These are phyloP conservation scores for Madoqua kirkii DNA, from an alignment of 2,113 vertebrate species.

Conservation along the genomic window DNA sequence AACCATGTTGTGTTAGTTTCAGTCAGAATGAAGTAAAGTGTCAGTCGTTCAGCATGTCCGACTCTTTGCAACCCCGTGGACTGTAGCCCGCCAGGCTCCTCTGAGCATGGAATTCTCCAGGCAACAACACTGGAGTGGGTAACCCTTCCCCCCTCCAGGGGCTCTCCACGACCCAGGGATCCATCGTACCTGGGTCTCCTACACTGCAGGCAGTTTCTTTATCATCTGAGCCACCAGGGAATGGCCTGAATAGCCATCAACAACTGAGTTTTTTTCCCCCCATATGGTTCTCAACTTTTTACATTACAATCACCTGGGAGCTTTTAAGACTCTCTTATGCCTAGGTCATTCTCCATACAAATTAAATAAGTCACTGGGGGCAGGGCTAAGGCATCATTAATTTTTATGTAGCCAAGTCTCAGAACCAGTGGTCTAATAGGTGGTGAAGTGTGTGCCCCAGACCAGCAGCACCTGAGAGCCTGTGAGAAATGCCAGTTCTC, in stretches of 20 bases:
- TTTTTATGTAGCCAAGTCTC: not conserved
- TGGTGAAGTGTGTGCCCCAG: no score
- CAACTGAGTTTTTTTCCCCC: accelerated
- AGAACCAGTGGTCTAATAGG: not conserved
- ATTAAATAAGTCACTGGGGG: not conserved
- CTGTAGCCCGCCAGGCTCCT: not conserved
- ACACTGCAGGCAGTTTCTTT: not conserved
- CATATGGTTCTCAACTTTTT: not conserved
- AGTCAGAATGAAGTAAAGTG: not conserved
- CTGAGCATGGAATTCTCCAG: not conserved
- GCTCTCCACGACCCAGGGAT: not conserved
- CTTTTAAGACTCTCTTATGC: not conserved
- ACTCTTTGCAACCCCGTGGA: not conserved
- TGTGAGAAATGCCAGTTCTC: not conserved
- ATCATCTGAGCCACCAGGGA: not conserved
- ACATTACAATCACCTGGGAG: not conserved
- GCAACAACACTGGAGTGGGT: not conserved
- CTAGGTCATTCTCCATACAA: not conserved
- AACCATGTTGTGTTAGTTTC: not conserved
- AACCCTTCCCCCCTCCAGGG: not conserved
- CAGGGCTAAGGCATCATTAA: not conserved
- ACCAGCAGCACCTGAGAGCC: not conserved
- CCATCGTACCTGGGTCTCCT: not conserved
- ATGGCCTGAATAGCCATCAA: not conserved
- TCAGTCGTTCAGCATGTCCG: accelerated